Conservation (phyloP, 1,140 invertebrate species). For the Saxidomus purpurata region DNA sequence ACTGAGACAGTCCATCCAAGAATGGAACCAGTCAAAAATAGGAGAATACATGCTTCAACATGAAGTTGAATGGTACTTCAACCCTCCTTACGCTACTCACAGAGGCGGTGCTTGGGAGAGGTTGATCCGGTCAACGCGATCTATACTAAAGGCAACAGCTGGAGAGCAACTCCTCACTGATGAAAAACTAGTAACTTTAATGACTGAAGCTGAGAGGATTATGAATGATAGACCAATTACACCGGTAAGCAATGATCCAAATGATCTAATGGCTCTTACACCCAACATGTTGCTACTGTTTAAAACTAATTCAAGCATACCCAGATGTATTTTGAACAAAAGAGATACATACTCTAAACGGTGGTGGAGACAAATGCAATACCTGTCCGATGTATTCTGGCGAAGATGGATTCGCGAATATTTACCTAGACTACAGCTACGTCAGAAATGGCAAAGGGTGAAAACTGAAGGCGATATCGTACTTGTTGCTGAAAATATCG, state of each 20-base stretch:
- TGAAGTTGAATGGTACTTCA: neutral
- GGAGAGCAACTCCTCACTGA: conserved; percentile 42
- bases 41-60: neutral
- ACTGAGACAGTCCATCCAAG: conserved; percentile 44
- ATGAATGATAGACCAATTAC: conserved; percentile 69
- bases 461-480: neutral
- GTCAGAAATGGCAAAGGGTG: neutral
- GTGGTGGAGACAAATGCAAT: conserved; percentile 74
- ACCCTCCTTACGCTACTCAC: neutral
- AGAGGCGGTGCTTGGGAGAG: conserved; percentile 23
- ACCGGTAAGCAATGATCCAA: conserved; percentile 10
- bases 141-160: neutral
- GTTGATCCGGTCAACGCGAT: neutral
- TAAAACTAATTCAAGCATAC: neutral
- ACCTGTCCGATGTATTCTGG: conserved; percentile 40
- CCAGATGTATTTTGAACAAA: neutral
- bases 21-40: neutral
- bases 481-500: neutral
- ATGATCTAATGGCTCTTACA: conserved; percentile 66
- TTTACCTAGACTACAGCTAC: too few species aligned
- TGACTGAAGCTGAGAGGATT: conserved; percentile 58
- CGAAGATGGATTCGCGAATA: too few species aligned
- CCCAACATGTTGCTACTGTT: conserved; percentile 71
- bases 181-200: conserved; percentile 52
- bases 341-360: conserved; percentile 64